Conservation (phyloP, 2,113 vertebrate genomes). For the Alethe diademata region DNA sequence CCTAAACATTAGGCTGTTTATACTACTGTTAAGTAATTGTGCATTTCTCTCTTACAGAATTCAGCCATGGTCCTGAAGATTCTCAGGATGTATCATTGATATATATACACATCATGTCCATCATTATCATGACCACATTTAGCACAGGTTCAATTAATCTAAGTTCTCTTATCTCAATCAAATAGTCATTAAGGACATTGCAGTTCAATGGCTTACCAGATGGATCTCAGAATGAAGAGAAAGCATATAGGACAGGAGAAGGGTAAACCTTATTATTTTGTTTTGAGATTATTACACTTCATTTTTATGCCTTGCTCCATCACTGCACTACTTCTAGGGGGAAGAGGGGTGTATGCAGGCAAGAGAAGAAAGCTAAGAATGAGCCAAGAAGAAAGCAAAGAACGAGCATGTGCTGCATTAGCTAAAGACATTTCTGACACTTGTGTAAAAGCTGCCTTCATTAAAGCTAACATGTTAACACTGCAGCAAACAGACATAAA, state of each 20-base stretch:
- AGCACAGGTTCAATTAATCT: neutral
- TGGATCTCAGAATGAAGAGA: neutral
- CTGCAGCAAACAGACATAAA: slow-evolving; percentile 6
- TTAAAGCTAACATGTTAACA: neutral
- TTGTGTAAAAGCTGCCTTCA: neutral
- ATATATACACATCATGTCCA: neutral
- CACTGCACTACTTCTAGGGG: neutral
- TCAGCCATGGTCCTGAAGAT: neutral
- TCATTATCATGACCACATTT: neutral
- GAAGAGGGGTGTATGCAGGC: neutral
- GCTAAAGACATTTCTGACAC: neutral
- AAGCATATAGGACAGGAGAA: neutral
- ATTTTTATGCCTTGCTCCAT: slow-evolving; percentile 9
- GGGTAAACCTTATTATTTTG: neutral
- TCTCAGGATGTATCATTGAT: neutral
- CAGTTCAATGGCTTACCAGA: neutral
- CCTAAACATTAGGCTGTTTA: neutral
- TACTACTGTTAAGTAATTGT: neutral
- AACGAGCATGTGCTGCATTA: neutral
- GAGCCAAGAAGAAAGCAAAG: neutral
- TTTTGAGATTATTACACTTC: neutral
- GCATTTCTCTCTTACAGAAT: neutral
- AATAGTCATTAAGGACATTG: neutral
- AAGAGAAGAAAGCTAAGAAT: neutral
- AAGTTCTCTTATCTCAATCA: neutral